Base-by-base conservation (phyloP, 2,888 invertebrate species). In the Bimastos eiseni region DNA sequence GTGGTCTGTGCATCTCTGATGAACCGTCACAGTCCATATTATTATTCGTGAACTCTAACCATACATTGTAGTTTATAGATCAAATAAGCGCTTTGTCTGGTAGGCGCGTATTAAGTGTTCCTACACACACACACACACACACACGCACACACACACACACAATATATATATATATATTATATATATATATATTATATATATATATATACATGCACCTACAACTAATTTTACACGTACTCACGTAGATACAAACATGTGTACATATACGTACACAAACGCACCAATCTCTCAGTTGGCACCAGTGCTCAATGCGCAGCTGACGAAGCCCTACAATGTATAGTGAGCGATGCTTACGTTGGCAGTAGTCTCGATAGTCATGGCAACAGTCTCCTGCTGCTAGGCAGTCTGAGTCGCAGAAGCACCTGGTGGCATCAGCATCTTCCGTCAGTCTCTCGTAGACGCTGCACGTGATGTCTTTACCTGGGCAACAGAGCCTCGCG, bases 131-230 rank as follows among this genome's bases (percentile, higher is more conserved):
- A 89, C 2, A 38, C 30, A 89, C 24, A 86, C 24, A 86, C 24
- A 86, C 24, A 86, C 19, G 13, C 24, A 86, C 6, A 49, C 6
- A 49, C 21, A 49, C 21, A 24, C 21, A 49, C 21, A 70, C 33
- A 90, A 90, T 34, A 90, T 13, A 90, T n/a, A 83, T 15, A 90
- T 83, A 90, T 19, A n/a, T n/a, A n/a, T n/a, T n/a, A n/a, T n/a
- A n/a, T n/a, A n/a, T n/a, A n/a, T n/a, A n/a, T n/a, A n/a, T n/a
- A n/a, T n/a, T n/a, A n/a, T n/a, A n/a, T n/a, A n/a, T n/a, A n/a
- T n/a, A 90, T 83, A 90, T 6, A 55, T 83, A 55, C 33, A 90
- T 6, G 83, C 21, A 90, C 21, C 70, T 6, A 90, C 33, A 90
- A n/a, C n/a, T n/a, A n/a, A n/a, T n/a, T n/a, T n/a, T 19, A 90